phyloP scores from a whole-genome alignment of 2,113 vertebrate species.

The Gallinago paraguaiae region DNA sequence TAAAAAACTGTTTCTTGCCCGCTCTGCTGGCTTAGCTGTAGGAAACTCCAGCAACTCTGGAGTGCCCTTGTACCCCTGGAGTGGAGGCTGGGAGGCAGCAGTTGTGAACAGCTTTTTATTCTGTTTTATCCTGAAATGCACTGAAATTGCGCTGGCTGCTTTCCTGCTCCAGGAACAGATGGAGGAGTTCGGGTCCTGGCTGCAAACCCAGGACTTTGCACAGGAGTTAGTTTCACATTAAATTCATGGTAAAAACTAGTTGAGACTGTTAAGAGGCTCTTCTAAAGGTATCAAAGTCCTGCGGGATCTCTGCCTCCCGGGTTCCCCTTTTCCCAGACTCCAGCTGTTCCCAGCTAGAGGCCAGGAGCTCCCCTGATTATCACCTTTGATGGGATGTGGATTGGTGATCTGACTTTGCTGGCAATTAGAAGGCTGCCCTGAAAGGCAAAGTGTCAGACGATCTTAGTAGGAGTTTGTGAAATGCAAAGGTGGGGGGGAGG shows the following conservation, averaged over 20 bases:
- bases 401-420: slow-evolving; percentile 27
- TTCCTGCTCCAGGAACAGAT: not conserved
- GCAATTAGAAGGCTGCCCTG: slow-evolving; percentile 12
- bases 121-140: not conserved
- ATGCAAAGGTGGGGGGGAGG: not conserved
- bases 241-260: not conserved
- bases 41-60: not conserved
- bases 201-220: not conserved
- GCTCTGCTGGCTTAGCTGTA: not conserved
- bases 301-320: not conserved
- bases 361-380: slow-evolving; percentile 17
- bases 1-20: not conserved
- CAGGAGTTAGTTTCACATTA: not conserved
- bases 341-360: slow-evolving; percentile 31
- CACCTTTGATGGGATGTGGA: slow-evolving; percentile 62
- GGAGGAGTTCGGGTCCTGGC: not conserved
- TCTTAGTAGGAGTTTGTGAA: slow-evolving; percentile 35
- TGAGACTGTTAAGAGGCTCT: not conserved
- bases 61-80: not conserved
- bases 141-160: fast-evolving
- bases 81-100: not conserved
- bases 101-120: not conserved
- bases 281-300: not conserved
- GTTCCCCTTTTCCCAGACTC: slow-evolving; percentile 24
- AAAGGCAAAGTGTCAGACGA: slow-evolving; percentile 64